These are phyloP conservation scores for Leptobrachium leishanense DNA, from an alignment of 2,113 vertebrate genomes.

Conservation along the genomic window DNA sequence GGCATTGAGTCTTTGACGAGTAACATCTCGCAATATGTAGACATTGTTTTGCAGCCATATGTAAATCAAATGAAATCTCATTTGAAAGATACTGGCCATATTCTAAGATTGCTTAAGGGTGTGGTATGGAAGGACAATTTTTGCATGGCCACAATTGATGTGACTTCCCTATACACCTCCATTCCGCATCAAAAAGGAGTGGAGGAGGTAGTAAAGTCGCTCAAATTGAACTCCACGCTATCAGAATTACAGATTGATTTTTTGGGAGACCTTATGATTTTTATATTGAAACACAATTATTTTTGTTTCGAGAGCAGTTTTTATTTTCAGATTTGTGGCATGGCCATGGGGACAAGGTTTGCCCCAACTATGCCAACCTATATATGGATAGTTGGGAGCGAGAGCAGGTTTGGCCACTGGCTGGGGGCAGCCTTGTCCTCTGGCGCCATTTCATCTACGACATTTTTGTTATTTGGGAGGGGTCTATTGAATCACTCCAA, in stretches of 20 bases:
- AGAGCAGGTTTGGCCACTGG: no score
- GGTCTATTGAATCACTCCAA: no score
- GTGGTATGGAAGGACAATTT: background rate
- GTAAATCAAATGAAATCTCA: background rate
- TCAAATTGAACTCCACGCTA: background rate
- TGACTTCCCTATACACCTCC: background rate
- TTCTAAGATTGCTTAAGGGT: background rate
- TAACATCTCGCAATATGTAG: background rate
- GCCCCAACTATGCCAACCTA: background rate
- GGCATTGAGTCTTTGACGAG: no score
- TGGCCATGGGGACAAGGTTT: background rate
- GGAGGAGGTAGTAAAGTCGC: background rate
- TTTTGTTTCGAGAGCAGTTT: background rate
- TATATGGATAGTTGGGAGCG: background rate
- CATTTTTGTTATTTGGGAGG: no score
- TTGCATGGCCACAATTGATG: background rate
- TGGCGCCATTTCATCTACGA: no score
- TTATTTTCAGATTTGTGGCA: background rate
- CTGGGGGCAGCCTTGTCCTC: no score
- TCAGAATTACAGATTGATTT: background rate
- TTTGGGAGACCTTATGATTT: background rate
- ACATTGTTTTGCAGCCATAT: background rate
- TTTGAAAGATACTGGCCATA: background rate
- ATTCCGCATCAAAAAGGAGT: background rate
- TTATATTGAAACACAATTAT: background rate